A percentile compares a stretch with the other conserved stretches of the same genome.
Conservation (phyloP, 1,140 invertebrate genomes). For the Drosophila nebulosa region DNA sequence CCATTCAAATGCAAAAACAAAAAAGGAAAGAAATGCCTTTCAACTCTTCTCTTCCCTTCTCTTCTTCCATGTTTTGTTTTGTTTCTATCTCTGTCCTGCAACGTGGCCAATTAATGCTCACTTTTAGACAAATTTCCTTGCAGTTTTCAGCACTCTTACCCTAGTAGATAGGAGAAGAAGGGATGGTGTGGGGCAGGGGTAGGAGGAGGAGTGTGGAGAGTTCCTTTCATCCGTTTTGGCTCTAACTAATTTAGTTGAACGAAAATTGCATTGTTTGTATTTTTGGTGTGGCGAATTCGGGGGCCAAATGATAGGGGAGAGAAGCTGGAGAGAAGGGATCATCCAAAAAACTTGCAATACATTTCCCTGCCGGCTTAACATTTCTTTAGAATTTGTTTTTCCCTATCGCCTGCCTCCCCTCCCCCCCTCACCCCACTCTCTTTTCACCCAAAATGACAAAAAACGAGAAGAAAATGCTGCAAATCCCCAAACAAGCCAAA, state of each 20-base stretch:
- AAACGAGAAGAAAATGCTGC: slow-evolving; percentile 34
- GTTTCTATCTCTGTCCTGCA: neutral
- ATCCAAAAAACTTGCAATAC: slow-evolving; percentile 27
- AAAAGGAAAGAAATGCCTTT: neutral
- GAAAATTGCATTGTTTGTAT: slow-evolving; percentile 67
- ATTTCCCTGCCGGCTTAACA: slow-evolving; percentile 56
- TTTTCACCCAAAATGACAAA: slow-evolving; percentile 31
- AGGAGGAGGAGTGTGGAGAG: no score
- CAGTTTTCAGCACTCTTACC: slow-evolving; percentile 29
- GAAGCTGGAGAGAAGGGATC: neutral
- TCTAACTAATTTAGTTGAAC: slow-evolving; percentile 61
- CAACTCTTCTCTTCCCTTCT: neutral
- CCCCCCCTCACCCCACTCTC: neutral
- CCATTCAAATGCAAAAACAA: slow-evolving; percentile 2
- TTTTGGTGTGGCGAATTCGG: slow-evolving; percentile 17
- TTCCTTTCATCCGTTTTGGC: neutral
- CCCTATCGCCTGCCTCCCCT: slow-evolving; percentile 6
- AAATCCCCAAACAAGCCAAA: slow-evolving; percentile 74
- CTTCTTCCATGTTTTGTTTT: neutral
- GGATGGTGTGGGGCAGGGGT: no score
- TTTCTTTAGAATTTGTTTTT: slow-evolving; percentile 63
- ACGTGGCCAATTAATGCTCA: slow-evolving; percentile 57
- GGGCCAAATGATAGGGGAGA: neutral
- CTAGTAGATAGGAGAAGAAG: neutral
- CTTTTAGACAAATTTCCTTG: slow-evolving; percentile 52